Conservation (phyloP, 2,888 invertebrate genomes). For the Marasmarcha lunaedactyla region DNA sequence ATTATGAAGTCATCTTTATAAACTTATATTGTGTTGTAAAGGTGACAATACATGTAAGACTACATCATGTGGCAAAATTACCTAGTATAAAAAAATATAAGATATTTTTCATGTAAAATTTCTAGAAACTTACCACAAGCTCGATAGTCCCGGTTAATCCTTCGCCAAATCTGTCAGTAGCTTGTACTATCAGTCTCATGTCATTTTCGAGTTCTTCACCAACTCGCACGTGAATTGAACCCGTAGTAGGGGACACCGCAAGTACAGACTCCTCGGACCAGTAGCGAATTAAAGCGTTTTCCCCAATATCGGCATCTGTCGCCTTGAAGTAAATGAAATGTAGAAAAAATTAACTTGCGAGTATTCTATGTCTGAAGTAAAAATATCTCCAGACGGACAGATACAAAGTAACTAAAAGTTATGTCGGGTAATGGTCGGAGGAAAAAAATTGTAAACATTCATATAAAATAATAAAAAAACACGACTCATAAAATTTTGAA, state of each 20-base stretch:
- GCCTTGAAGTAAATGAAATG: slow-evolving; percentile 41
- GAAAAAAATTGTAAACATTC: background rate
- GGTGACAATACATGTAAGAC: too few species aligned
- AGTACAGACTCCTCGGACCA: slow-evolving; percentile 50
- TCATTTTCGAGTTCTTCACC: slow-evolving; percentile 38
- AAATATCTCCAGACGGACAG: too few species aligned
- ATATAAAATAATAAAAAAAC: background rate
- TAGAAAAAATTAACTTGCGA: background rate
- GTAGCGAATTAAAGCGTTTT: slow-evolving; percentile 58
- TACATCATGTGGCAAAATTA: too few species aligned
- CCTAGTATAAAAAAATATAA: too few species aligned
- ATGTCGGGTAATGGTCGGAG: too few species aligned
- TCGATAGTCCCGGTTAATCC: slow-evolving; percentile 40
- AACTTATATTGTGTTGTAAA: too few species aligned
- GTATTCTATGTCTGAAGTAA: too few species aligned
- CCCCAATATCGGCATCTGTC: slow-evolving; percentile 66
- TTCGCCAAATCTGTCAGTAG: slow-evolving; percentile 48
- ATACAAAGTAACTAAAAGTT: too few species aligned
- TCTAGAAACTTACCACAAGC: slow-evolving; percentile 36
- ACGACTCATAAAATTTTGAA: background rate
- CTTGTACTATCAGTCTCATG: slow-evolving; percentile 34
- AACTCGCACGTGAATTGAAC: slow-evolving; percentile 65
- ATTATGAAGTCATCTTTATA: too few species aligned
- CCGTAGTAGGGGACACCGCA: slow-evolving; percentile 67
- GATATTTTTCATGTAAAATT: too few species aligned